A percentile compares a stretch with the other conserved stretches of the same genome.
Conservation (phyloP, 1,140 invertebrate genomes). For the Idris sp. region DNA sequence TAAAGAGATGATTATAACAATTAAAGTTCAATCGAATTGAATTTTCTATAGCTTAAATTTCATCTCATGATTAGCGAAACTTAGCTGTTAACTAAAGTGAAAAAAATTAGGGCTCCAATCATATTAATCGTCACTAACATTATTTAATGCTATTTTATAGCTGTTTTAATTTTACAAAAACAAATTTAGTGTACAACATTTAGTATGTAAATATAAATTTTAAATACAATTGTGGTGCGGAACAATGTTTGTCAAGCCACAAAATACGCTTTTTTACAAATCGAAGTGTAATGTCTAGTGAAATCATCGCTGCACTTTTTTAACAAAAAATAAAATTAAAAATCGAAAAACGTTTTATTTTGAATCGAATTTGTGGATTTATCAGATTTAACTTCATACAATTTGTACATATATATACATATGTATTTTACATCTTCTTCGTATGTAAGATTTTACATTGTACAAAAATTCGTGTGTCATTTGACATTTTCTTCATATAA, state of each 20-base stretch:
- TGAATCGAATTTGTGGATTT: too few species aligned
- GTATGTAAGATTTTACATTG: too few species aligned
- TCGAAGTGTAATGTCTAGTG: too few species aligned
- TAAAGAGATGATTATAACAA: not conserved
- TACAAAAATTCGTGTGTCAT: too few species aligned
- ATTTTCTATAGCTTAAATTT: constrained; percentile 39
- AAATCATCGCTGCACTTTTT: too few species aligned
- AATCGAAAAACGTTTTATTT: too few species aligned
- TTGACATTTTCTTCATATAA: too few species aligned
- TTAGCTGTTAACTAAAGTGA: constrained; percentile 34
- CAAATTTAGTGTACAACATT: constrained; percentile 27
- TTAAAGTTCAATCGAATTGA: constrained; percentile 25
- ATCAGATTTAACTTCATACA: too few species aligned
- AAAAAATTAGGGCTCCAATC: constrained; percentile 27
- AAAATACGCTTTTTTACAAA: constrained; percentile 29
- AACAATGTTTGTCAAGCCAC: constrained; percentile 16
- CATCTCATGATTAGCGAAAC: constrained; percentile 29
- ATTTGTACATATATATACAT: too few species aligned
- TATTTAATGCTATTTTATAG: constrained; percentile 54
- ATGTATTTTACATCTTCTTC: too few species aligned
- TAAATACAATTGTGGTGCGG: constrained; percentile 7
- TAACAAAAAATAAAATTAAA: too few species aligned
- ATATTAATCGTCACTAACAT: constrained; percentile 37
- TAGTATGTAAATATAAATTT: constrained; percentile 54
- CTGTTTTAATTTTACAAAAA: constrained; percentile 39